Percentiles rank a stretch among this genome's conserved stretches.
Conservation (phyloP, 2,888 invertebrate genomes). For the Brenthis daphne region DNA sequence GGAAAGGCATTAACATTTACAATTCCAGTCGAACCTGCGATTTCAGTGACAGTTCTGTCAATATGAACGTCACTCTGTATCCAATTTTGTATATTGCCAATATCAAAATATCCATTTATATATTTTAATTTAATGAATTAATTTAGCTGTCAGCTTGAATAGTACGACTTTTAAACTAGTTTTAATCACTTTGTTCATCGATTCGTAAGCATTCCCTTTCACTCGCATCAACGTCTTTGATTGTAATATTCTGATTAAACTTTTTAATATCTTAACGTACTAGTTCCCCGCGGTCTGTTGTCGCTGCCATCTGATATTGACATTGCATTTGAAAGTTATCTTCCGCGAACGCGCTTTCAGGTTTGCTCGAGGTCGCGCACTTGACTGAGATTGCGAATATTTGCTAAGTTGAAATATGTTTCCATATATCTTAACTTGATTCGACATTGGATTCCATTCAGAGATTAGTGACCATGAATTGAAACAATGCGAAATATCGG, state of each 20-base stretch:
- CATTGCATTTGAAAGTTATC: constrained; percentile 73
- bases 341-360: constrained; percentile 57
- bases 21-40: no score
- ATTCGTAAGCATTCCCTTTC: constrained; percentile 56
- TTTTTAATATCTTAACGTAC: constrained; percentile 34
- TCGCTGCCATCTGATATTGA: constrained; percentile 56
- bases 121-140: neutral
- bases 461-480: constrained; percentile 14
- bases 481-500: neutral
- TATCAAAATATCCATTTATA: neutral
- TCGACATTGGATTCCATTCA: constrained; percentile 10
- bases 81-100: no score
- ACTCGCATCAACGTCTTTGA: constrained; percentile 45
- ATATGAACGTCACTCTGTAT: no score
- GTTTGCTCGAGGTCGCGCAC: constrained; percentile 59
- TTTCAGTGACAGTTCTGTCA: no score
- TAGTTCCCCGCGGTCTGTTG: constrained; percentile 27
- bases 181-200: neutral
- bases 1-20: no score
- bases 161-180: constrained; percentile 1
- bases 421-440: constrained; percentile 24
- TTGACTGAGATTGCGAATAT: constrained; percentile 40
- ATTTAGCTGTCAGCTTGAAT: neutral
- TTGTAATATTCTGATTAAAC: constrained; percentile 27
- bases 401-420: constrained; percentile 23